These are phyloP conservation scores for Tamandua tetradactyla DNA, from an alignment of 2,797 vertebrate genomes.

Conservation along the genomic window DNA sequence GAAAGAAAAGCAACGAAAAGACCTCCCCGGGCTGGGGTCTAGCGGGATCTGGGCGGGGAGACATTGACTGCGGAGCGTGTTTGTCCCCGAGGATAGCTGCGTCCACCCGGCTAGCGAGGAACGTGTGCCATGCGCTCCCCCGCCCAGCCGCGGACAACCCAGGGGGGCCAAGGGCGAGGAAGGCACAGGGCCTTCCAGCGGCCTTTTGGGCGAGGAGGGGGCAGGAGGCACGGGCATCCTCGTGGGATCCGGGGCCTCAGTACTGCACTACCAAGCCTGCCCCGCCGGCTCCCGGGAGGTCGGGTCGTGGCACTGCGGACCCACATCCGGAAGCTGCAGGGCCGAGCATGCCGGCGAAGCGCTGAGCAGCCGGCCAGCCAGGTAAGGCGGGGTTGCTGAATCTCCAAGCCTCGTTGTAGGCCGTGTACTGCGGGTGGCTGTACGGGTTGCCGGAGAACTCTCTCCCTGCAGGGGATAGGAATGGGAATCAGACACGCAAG, in stretches of 20 bases:
- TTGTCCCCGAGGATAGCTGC: neutral
- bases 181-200: neutral
- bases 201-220: neutral
- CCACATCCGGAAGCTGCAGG: slow-evolving; percentile 52
- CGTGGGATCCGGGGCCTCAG: neutral
- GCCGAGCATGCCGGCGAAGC: slow-evolving; percentile 61
- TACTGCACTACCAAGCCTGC: neutral
- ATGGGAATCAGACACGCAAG: slow-evolving; percentile 18
- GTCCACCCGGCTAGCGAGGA: neutral
- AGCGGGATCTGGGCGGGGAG: slow-evolving; percentile 42
- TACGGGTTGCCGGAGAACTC: slow-evolving; percentile 99
- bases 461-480: slow-evolving; percentile 90
- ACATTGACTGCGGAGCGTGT: neutral
- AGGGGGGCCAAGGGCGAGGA: neutral
- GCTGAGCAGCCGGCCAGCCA: slow-evolving; percentile 68
- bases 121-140: neutral
- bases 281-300: neutral
- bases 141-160: neutral
- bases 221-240: neutral
- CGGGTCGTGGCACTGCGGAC: neutral
- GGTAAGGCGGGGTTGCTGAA: slow-evolving; percentile 98
- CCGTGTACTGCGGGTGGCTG: slow-evolving; percentile 99
- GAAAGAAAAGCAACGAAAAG: slow-evolving; percentile 76
- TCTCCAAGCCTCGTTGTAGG: slow-evolving; percentile 99
- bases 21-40: slow-evolving; percentile 72